These are phyloP conservation scores for Lampropteryx suffumata DNA, from an alignment of 2,888 invertebrate genomes.

Conservation along the genomic window DNA sequence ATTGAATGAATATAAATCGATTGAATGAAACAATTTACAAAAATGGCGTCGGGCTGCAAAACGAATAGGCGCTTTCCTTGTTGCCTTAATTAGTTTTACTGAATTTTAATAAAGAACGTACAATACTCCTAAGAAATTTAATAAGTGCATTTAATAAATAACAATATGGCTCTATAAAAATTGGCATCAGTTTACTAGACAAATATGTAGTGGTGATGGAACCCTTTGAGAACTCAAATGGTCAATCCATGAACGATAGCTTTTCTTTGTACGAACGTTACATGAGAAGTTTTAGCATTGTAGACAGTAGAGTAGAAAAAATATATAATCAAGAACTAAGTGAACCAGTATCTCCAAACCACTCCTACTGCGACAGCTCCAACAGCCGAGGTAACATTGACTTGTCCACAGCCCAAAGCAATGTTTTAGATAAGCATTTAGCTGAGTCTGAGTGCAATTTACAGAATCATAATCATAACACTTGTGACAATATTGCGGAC, in stretches of 20 bases:
- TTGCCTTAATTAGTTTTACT: too few relatives aligned
- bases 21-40: too few relatives aligned
- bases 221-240: conserved; percentile 74
- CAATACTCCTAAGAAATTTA: too few relatives aligned
- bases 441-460: conserved; percentile 49
- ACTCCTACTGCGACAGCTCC: conserved; percentile 54
- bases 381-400: conserved; percentile 66
- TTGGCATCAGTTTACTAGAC: background rate
- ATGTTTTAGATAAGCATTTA: conserved; percentile 55
- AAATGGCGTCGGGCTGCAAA: background rate
- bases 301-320: conserved; percentile 52
- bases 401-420: conserved; percentile 54
- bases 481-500: conserved; percentile 46
- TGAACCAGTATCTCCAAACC: conserved; percentile 45
- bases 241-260: conserved; percentile 74
- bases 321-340: conserved; percentile 41
- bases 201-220: conserved; percentile 72
- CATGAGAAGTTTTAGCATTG: conserved; percentile 74
- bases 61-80: background rate
- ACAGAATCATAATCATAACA: conserved; percentile 46
- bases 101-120: too few relatives aligned
- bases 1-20: too few relatives aligned
- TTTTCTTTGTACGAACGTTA: conserved; percentile 76
- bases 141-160: background rate
- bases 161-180: background rate